Conservation (phyloP, 2,113 vertebrate species). For the Ammodytes dubius region DNA sequence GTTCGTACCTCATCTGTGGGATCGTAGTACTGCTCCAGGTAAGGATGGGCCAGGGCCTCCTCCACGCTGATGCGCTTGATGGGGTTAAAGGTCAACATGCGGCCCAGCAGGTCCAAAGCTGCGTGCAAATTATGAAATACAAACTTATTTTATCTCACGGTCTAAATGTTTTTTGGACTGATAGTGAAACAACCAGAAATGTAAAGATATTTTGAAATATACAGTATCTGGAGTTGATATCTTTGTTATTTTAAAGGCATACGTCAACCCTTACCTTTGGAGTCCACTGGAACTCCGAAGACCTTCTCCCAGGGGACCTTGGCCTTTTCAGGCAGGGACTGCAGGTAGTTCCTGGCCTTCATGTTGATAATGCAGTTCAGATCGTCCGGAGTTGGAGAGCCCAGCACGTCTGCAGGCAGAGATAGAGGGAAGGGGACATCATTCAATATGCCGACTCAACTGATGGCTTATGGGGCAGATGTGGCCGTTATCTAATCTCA, state of each 20-base stretch:
- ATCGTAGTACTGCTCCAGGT: constrained; percentile 95
- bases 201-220: no score
- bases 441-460: neutral
- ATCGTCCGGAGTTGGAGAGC: constrained; percentile 90
- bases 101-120: constrained; percentile 91
- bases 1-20: constrained; percentile 91
- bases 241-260: neutral
- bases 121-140: constrained; percentile 19
- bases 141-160: neutral
- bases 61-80: constrained; percentile 92
- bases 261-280: constrained; percentile 82
- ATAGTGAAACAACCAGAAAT: neutral
- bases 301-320: constrained; percentile 90
- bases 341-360: constrained; percentile 92
- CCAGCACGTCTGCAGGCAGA: constrained; percentile 84
- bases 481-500: no score
- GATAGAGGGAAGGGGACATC: neutral
- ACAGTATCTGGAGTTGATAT: no score
- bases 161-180: neutral
- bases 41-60: constrained; percentile 91
- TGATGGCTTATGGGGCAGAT: neutral
- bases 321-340: constrained; percentile 89
- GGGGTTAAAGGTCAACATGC: constrained; percentile 94
- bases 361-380: constrained; percentile 93
- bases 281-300: constrained; percentile 83